Base-by-base conservation (phyloP, 2,797 vertebrate genomes). In the Smutsia temminckii region DNA sequence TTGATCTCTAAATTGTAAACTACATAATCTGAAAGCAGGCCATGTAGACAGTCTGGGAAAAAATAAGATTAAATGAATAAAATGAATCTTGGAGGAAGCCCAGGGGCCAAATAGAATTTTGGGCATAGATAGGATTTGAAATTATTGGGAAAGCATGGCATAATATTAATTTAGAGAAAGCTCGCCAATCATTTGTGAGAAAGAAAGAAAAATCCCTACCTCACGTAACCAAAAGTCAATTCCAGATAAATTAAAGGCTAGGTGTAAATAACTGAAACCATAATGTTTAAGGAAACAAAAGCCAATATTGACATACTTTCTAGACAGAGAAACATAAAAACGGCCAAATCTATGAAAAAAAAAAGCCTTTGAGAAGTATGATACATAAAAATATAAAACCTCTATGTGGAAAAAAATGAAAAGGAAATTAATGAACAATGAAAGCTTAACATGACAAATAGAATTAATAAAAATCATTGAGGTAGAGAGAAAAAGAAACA, bases 271-370 rank as follows among this genome's bases (percentile, higher is more conserved):
- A 84, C 4, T 64, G 23, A 66, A 93, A 78, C 21, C 69, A 75
- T 49, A 84, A 61, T 63, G 18, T 84, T 95, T 85, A 95, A 83
- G 16, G 10, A 83, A 92, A 93, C n/a, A 64, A 79, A 83, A 91
- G 13, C 21, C 42, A 87, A 55, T 32, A 57, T 1, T 42, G 59
- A 74, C 75, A 64, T 27, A 23, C 3, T 80, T 14, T 91, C 37
- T 66, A 84, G 25, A 12, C 34, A 18, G 8, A 66, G n/a, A 93
- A 89, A 32, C 34, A 92, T 68, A 64, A 86, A n/a, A 93, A 85
- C 66, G 14, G 3, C 34, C 84, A 83, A 86, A 79, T 17, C n/a
- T 84, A 84, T 55, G 53, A 84, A 40, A 85, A 79, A n/a, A 69
- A 92, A 34, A n/a, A 46, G 46, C 12, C 40, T 75, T 1, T 71